phyloP scores from a whole-genome alignment of 2,797 vertebrate species.

The Coilia nasus region DNA sequence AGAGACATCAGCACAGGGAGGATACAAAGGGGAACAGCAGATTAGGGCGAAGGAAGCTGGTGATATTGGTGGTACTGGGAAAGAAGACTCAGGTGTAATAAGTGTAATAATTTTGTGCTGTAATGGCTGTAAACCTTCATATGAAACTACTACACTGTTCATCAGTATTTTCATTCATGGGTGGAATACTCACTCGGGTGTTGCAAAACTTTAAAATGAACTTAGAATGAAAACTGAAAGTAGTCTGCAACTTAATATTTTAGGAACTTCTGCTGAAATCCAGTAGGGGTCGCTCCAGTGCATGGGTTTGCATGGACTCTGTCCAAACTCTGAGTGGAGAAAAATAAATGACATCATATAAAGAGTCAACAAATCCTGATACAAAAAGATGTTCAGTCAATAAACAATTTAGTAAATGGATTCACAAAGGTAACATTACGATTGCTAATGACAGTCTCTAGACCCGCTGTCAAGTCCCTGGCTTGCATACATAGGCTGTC shows the following conservation, averaged over 20 bases:
- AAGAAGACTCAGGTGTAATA: too few relatives aligned
- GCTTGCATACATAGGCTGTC: not conserved
- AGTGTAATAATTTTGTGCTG: too few relatives aligned
- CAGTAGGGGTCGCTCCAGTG: not conserved
- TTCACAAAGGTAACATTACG: not conserved
- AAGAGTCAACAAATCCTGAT: not conserved
- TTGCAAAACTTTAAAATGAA: too few relatives aligned
- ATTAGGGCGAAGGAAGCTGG: too few relatives aligned
- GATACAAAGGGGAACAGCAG: too few relatives aligned
- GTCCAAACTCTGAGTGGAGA: not conserved
- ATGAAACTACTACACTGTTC: not conserved
- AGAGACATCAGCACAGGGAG: too few relatives aligned
- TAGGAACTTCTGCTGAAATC: not conserved
- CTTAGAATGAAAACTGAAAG: not conserved
- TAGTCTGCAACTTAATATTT: not conserved
- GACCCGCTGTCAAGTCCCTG: not conserved
- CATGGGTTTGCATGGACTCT: not conserved
- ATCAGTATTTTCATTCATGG: not conserved
- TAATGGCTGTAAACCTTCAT: not conserved
- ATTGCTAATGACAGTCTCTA: not conserved
- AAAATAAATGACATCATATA: not conserved
- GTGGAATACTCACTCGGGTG: not conserved
- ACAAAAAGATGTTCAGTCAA: not conserved
- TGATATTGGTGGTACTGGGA: too few relatives aligned
- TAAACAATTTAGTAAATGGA: not conserved